Conservation (phyloP, 2,797 vertebrate species). For the Pitangus sulphuratus region DNA sequence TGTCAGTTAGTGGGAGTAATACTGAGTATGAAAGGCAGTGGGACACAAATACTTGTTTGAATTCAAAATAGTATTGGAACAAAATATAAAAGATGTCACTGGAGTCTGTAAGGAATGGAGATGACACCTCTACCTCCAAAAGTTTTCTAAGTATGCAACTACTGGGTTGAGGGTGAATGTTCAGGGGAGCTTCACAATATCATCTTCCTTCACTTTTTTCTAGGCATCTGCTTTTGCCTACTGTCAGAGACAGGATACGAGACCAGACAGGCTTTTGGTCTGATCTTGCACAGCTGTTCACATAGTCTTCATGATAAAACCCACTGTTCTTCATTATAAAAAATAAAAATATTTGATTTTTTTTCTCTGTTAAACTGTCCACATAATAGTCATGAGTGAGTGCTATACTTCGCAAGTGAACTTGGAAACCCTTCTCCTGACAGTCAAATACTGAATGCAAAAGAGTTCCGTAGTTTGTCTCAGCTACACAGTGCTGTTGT, state of each 20-base stretch:
- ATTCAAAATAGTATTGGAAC: background rate
- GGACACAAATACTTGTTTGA: background rate
- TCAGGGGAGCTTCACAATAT: background rate
- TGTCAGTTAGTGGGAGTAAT: background rate
- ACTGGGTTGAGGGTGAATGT: background rate
- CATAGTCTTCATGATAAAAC: background rate
- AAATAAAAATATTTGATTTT: background rate
- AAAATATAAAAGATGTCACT: background rate
- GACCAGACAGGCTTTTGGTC: background rate
- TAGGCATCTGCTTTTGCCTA: slow-evolving; percentile 10
- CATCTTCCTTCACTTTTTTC: background rate
- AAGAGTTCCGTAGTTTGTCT: background rate
- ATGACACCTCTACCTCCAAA: background rate
- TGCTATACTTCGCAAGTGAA: background rate
- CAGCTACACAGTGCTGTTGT: background rate
- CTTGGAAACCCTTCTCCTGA: background rate
- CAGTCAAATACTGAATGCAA: background rate
- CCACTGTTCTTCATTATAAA: background rate
- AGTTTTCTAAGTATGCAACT: background rate
- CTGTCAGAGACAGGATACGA: background rate
- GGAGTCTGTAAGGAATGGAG: background rate
- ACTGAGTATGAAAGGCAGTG: background rate
- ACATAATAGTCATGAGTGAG: background rate
- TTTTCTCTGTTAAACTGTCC: background rate
- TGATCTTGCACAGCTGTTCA: slow-evolving; percentile 15